A percentile compares a stretch with the other conserved stretches of the same genome.
phyloP scores from a whole-genome alignment of 1,140 invertebrate genomes.

The Diorhabda elongata region DNA sequence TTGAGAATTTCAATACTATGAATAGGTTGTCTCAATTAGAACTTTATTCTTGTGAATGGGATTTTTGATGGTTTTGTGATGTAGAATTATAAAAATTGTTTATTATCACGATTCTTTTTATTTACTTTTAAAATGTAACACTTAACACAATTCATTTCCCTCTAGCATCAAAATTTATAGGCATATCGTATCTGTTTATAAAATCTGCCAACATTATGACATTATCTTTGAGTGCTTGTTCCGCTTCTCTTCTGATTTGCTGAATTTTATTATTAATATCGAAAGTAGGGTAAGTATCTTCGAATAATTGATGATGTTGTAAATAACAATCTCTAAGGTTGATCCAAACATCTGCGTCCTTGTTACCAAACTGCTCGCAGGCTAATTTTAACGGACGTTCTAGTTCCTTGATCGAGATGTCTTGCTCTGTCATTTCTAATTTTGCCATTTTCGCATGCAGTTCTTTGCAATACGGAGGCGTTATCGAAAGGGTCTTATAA shows the following conservation, averaged over 20 bases:
- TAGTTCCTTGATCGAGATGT: conserved; percentile 41
- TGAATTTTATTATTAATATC: conserved; percentile 12
- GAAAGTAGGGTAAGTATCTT: conserved; percentile 8
- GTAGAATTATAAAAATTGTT: too few species aligned
- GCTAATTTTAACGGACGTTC: conserved; percentile 50
- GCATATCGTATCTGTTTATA: neutral
- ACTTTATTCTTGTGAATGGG: conserved; percentile 49
- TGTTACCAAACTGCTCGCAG: conserved; percentile 52
- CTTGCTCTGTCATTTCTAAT: conserved; percentile 50
- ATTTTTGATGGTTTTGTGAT: conserved; percentile 41
- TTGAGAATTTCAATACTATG: conserved; percentile 43
- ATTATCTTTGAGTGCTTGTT: conserved; percentile 5
- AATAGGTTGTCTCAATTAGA: conserved; percentile 46
- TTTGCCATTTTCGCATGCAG: conserved; percentile 31
- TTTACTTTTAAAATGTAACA: too few species aligned
- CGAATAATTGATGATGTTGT: conserved; percentile 7
- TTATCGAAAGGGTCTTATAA: conserved; percentile 1
- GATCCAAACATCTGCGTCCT: conserved; percentile 55
- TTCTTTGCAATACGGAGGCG: conserved; percentile 25
- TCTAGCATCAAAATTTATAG: too few species aligned
- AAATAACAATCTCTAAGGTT: conserved; percentile 52
- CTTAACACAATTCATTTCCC: too few species aligned
- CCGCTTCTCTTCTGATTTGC: conserved; percentile 6
- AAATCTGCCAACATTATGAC: conserved; percentile 10
- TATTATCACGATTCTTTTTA: too few species aligned